Conservation (phyloP, 2,888 invertebrate genomes). For the Aricia artaxerxes region DNA sequence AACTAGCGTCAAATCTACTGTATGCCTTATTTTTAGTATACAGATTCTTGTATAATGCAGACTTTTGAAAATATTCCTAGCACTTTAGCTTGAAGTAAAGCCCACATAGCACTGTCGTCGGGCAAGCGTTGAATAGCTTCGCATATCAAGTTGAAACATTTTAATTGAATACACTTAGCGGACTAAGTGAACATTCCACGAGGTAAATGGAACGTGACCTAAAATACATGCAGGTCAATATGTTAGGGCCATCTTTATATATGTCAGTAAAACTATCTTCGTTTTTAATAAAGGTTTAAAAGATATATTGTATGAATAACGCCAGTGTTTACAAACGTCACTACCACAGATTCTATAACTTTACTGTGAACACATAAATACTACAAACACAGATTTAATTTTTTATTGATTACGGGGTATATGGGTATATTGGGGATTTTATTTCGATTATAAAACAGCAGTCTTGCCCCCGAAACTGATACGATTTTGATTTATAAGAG, state of each 20-base stretch:
- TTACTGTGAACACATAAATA: too few relatives aligned
- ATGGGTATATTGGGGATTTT: too few relatives aligned
- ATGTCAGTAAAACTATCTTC: too few relatives aligned
- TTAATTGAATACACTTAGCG: conserved; percentile 15
- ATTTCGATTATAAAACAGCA: too few relatives aligned
- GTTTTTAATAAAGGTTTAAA: too few relatives aligned
- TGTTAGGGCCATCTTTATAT: not conserved
- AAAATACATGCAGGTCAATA: conserved; percentile 4
- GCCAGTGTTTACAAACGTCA: too few relatives aligned
- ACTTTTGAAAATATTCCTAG: not conserved
- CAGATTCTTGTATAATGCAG: not conserved
- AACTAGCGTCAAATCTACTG: not conserved
- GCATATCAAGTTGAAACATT: not conserved
- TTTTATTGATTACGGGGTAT: too few relatives aligned
- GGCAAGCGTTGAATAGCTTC: not conserved
- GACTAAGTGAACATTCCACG: conserved; percentile 6
- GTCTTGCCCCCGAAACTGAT: too few relatives aligned
- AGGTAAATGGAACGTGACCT: not conserved
- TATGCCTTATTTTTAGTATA: not conserved
- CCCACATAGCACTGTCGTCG: not conserved
- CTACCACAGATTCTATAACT: too few relatives aligned
- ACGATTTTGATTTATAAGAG: too few relatives aligned
- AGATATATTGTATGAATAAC: too few relatives aligned
- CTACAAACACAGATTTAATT: too few relatives aligned
- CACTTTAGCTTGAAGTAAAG: not conserved